Percentiles rank a stretch among this genome's conserved stretches.
Evolutionary conservation across 1,140 invertebrate genomes (phyloP).

Genomic region (Trichonephila clavipes): DNA sequence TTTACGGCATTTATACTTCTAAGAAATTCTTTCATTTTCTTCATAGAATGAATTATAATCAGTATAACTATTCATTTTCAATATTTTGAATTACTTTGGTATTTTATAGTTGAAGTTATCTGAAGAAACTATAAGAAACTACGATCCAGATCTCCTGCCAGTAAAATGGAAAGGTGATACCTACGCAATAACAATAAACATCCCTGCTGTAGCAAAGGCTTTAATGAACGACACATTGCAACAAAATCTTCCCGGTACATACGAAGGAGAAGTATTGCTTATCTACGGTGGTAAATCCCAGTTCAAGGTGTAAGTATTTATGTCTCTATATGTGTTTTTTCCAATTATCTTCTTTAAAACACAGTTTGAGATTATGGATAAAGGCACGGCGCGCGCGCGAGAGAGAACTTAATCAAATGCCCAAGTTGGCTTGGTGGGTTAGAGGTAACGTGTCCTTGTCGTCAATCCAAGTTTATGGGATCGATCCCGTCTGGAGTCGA

Average conservation of each 20-base stretch:
- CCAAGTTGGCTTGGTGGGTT: no score
- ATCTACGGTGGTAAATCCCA: not conserved
- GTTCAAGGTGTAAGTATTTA: constrained; percentile 48
- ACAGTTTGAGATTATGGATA: no score
- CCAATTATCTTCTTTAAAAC: no score
- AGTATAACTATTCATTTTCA: not conserved
- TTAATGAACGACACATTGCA: not conserved
- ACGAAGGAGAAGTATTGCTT: not conserved
- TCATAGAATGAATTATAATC: no score
- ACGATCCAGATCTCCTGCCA: not conserved
- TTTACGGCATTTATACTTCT: no score
- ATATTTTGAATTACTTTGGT: not conserved
- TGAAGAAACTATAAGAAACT: not conserved
- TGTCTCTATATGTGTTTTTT: no score
- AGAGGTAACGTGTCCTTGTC: no score
- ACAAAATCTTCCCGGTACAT: not conserved
- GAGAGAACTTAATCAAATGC: no score
- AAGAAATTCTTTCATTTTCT: no score
- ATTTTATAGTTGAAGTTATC: not conserved
- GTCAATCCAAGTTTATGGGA: no score
- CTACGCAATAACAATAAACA: not conserved
- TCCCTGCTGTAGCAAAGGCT: not conserved
- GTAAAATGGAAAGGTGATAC: not conserved
- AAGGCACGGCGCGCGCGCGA: no score
- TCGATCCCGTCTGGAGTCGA: no score